These are phyloP conservation scores for Laothoe populi DNA, from an alignment of 2,888 invertebrate genomes.

Conservation along the genomic window DNA sequence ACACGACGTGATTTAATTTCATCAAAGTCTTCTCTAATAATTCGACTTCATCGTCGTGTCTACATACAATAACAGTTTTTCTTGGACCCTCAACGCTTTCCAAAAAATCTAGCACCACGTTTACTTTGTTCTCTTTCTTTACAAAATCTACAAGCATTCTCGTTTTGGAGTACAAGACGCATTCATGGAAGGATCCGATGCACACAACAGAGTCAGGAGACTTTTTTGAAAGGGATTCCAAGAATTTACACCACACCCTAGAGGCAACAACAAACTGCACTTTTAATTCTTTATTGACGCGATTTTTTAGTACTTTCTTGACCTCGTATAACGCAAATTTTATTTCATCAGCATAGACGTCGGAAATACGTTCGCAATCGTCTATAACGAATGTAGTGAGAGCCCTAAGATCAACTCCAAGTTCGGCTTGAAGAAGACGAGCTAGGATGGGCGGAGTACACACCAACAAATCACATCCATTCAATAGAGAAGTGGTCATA, in stretches of 20 bases:
- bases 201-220: constrained; percentile 87
- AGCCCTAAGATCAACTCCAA: constrained; percentile 84
- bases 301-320: constrained; percentile 70
- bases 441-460: constrained; percentile 86
- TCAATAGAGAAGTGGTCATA: constrained; percentile 78
- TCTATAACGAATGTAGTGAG: constrained; percentile 89
- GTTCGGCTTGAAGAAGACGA: constrained; percentile 70
- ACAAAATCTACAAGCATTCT: constrained; percentile 67
- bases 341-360: constrained; percentile 78
- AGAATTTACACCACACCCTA: constrained; percentile 86
- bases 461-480: constrained; percentile 89
- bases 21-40: constrained; percentile 56
- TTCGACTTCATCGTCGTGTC: constrained; percentile 82
- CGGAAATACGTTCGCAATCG: constrained; percentile 87
- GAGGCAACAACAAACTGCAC: constrained; percentile 86
- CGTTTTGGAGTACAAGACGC: constrained; percentile 87
- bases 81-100: constrained; percentile 67
- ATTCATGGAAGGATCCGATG: constrained; percentile 90
- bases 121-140: constrained; percentile 69
- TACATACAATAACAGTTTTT: constrained; percentile 87
- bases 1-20: constrained; percentile 52
- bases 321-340: constrained; percentile 70
- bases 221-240: constrained; percentile 82
- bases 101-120: constrained; percentile 77
- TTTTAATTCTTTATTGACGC: constrained; percentile 67